Evolutionary conservation across 1,140 invertebrate species (phyloP), one percentile per base, ranked within the genome.

Genomic region (Limonius californicus): DNA sequence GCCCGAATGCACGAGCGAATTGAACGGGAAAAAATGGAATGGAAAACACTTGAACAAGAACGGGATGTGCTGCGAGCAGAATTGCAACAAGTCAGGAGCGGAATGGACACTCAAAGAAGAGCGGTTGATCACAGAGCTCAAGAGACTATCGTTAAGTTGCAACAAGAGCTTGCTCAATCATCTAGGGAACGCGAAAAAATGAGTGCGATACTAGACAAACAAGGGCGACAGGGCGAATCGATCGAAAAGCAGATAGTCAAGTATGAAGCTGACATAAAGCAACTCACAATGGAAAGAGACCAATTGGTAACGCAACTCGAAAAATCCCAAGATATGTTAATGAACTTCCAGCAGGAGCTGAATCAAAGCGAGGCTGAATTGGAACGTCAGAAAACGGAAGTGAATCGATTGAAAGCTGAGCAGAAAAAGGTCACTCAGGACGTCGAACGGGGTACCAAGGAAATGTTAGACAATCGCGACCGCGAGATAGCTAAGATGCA

Each of bases 261-360:
- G 74, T 80, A 92, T 62, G 92, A 94, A 73, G 82, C 83, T 0
- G 92, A 95, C 63, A 85, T 89, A 62, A 93, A 92, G 70, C 90
- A 94, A 74, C 70, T 95, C 68, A 88, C 89, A 30, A 84, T 89
- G 35, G 92, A 95, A 76, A 78, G 92, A 54, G 92, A 95, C 74
- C 91, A 95, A 75, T 76, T 95, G 58, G 91, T 95, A 0, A 85
- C 89, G 54, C 92, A 95, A 74, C 73, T 95, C 70, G 92, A 95
- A 75, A 95, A 95, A 76, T 92, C 90, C 4, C 92, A 95, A 75
- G 92, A 94, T 70, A 94, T 95, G 84, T 76, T 95, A 39, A 88
- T 94, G 77, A 92, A 92, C 76, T 94, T 95, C 87, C 92, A 94
- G 76, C 87, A 92, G 71, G 91, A 95, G 72, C 72, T 95, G 56